Percentiles rank a stretch among this genome's conserved stretches.
Evolutionary conservation across 2,888 invertebrate species (phyloP).

Genomic region (Cheilosia variabilis): DNA sequence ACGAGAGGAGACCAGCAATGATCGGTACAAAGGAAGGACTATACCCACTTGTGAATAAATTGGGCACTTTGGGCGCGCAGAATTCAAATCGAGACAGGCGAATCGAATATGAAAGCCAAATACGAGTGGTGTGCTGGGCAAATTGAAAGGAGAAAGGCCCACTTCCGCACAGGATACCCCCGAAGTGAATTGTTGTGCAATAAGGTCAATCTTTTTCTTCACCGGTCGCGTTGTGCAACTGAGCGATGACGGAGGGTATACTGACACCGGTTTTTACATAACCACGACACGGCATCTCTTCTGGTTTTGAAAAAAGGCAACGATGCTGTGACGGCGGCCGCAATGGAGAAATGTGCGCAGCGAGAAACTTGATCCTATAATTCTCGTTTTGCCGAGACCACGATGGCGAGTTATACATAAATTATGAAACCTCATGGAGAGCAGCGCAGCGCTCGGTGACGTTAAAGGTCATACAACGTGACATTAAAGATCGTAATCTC

Average conservation of each 20-base stretch:
- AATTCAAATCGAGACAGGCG: constrained; percentile 50
- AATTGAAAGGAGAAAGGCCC: constrained; percentile 20
- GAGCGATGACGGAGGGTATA: constrained; percentile 26
- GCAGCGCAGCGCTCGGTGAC: constrained; percentile 31
- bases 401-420: constrained; percentile 1
- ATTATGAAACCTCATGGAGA: too few relatives aligned
- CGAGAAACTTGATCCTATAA: constrained; percentile 55
- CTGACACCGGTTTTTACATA: constrained; percentile 43
- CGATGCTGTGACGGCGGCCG: not conserved
- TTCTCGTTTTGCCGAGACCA: constrained; percentile 24
- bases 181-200: constrained; percentile 5
- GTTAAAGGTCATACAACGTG: constrained; percentile 69
- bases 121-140: constrained; percentile 12
- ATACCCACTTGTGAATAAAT: constrained; percentile 52
- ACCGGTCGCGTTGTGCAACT: not conserved
- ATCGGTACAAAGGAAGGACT: constrained; percentile 3
- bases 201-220: constrained; percentile 19
- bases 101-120: constrained; percentile 36
- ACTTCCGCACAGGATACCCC: constrained; percentile 30
- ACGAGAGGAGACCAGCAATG: not conserved
- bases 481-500: constrained; percentile 63
- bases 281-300: constrained; percentile 2
- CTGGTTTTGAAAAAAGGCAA: constrained; percentile 8
- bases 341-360: not conserved
- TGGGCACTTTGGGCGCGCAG: constrained; percentile 51